These are phyloP conservation scores for Bursaphelenchus mucronatus DNA, from an alignment of 1,140 invertebrate species.

Conservation along the genomic window DNA sequence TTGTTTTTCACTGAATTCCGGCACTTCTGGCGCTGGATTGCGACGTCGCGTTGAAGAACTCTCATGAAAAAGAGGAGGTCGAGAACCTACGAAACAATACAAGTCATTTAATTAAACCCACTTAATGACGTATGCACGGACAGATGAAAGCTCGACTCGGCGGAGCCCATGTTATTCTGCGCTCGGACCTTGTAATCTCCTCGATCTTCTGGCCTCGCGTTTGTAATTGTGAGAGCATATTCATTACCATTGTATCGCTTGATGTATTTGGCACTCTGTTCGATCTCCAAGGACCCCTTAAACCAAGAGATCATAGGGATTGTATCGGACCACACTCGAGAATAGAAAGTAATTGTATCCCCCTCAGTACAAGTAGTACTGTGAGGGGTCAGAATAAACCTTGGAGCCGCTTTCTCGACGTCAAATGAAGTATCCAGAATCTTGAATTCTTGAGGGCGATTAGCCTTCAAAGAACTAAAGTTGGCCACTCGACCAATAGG, in stretches of 20 bases:
- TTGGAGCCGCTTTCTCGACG: conserved; percentile 88
- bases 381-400: conserved; percentile 84
- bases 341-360: conserved; percentile 92
- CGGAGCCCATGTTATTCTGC: conserved; percentile 92
- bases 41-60: neutral
- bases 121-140: conserved; percentile 76
- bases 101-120: conserved; percentile 63
- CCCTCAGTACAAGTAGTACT: conserved; percentile 93
- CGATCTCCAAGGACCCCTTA: conserved; percentile 83
- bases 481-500: conserved; percentile 92
- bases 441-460: conserved; percentile 88
- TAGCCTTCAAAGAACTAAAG: conserved; percentile 91
- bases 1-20: conserved; percentile 45
- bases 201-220: conserved; percentile 85
- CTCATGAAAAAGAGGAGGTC: conserved; percentile 14
- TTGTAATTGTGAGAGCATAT: conserved; percentile 93
- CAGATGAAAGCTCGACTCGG: conserved; percentile 91
- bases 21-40: conserved; percentile 29
- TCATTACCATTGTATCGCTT: conserved; percentile 91
- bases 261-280: conserved; percentile 98
- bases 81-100: conserved; percentile 13
- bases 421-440: conserved; percentile 84
- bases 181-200: conserved; percentile 95
- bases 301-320: conserved; percentile 87
- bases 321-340: conserved; percentile 87